Evolutionary conservation across 2,113 vertebrate species (phyloP), one percentile per base, ranked within the genome.

Genomic region (Bolborhynchus lineola): DNA sequence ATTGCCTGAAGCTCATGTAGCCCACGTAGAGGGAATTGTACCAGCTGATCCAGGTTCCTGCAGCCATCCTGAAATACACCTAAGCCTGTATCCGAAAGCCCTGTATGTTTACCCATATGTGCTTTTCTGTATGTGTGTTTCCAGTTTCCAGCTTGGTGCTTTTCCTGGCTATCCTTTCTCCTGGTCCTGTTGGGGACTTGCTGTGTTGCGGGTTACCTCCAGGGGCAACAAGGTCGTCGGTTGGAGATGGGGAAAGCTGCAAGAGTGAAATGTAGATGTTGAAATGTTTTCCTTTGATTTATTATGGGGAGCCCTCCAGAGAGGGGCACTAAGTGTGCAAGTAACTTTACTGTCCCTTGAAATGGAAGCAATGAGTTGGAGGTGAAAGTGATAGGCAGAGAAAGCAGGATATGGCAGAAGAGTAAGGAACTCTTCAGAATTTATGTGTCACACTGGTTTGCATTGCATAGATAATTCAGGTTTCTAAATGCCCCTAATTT

Each of bases 1-100:
- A 25, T 24, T 93, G 33, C 39, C 62, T 1, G 3, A 55, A 90
- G 25, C 57, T 85, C 8, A 2, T 10, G 23, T 78, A 82, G 50
- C 35, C 53, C 41, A 4, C 3, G 4, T 6, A 59, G 46, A 68
- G 24, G 75, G 70, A 76, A 25, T 72, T 0, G 0, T 39, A 42
- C 7, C 14, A 50, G 29, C 62, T 50, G 47, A 35, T 52, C 16
- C 13, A 6, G 4, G 15, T 64, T 80, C 76, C 44, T 59, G 49
- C 2, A 2, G 13, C 46, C 3, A 2, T 71, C 60, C 82, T 79
- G 42, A 39, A 74, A 39, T 60, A 59, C 26, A 24, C 3, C 19
- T 59, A 10, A 50, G 14, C 10, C 13, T 7, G 4, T 0, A 0
- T 83, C 23, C 1, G 2, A 47, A 68, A 76, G 42, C 55, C 31